Evolutionary conservation across 2,888 invertebrate genomes (phyloP), one percentile per base, ranked within the genome.

Genomic region (Hydriomena furcata): DNA sequence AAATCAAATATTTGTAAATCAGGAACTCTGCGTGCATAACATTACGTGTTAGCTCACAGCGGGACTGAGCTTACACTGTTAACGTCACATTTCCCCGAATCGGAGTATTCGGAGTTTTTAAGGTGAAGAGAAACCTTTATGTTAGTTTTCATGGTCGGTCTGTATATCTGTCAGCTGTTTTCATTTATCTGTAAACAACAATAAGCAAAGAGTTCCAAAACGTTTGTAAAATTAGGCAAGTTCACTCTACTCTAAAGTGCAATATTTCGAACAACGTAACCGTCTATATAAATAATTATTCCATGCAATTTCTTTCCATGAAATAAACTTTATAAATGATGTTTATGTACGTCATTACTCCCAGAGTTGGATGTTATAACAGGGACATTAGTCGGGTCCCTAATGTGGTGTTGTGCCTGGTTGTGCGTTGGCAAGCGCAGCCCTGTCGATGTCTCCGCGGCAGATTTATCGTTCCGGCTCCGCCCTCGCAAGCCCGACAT

Each of bases 381-480:
- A 66, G 66, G 65, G 68, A 76, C 79, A 78, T 79, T 79, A 79
- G 77, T 68, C 67, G 60, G 52, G 62, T 60, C 71, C 67, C 73
- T 76, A 78, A 78, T 76, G 77, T 73, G 70, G 70, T 74, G 76
- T 69, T 65, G 73, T 61, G 67, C 61, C 55, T 60, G 62, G 55
- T 63, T 64, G 72, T 71, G 74, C 73, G 73, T 71, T 67, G 76
- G 70, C 73, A 72, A 71, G 69, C 68, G 71, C 65, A 61, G 63
- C 61, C 70, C 71, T 76, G 76, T 74, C 77, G 75, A 76, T 77
- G 77, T 74, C 77, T 40, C 65, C 60, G 60, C 54, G 52, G 37
- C 63, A 80, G 79, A 82, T 82, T 82, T 82, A 82, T 82, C 65
- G 77, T 42, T 48, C 58, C 52, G 38, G 61, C 66, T 56, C 73